phyloP scores from a whole-genome alignment of 23 tunicate species.

The Pegea sp. region DNA sequence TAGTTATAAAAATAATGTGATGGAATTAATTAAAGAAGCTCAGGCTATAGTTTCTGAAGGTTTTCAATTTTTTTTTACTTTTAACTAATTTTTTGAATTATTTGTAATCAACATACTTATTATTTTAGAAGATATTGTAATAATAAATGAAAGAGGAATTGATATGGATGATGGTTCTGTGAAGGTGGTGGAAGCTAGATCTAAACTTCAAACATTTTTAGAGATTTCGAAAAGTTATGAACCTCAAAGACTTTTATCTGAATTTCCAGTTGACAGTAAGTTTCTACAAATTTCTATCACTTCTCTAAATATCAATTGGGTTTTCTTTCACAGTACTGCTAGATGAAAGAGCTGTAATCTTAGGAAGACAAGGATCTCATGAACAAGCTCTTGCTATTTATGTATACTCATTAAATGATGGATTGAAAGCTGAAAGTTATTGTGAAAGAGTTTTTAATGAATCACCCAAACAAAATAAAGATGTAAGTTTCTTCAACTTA shows the following conservation, averaged over 20 bases:
- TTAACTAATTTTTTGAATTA: too few relatives aligned
- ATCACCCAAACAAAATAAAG: conserved; percentile 24
- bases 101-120: too few relatives aligned
- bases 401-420: conserved; percentile 21
- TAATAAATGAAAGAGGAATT: too few relatives aligned
- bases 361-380: conserved; percentile 45
- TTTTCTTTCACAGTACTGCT: conserved; percentile 15
- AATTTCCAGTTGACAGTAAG: conserved; percentile 40
- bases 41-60: conserved; percentile 49
- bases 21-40: conserved; percentile 10
- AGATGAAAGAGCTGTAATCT: conserved; percentile 62
- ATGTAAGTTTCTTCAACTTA: conserved; percentile 12
- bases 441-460: conserved; percentile 37
- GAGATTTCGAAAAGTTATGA: conserved; percentile 40
- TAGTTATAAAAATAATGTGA: conserved; percentile 24
- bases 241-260: conserved; percentile 35
- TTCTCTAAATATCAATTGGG: background rate
- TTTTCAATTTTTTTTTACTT: background rate
- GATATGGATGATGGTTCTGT: conserved; percentile 12
- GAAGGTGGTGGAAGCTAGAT: conserved; percentile 23
- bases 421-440: conserved; percentile 43
- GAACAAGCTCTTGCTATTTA: conserved; percentile 71
- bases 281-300: background rate
- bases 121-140: too few relatives aligned
- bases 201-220: conserved; percentile 33